These are phyloP conservation scores for Patiria miniata DNA, from an alignment of 35 echinoderm and acorn worm species.

Conservation along the genomic window DNA sequence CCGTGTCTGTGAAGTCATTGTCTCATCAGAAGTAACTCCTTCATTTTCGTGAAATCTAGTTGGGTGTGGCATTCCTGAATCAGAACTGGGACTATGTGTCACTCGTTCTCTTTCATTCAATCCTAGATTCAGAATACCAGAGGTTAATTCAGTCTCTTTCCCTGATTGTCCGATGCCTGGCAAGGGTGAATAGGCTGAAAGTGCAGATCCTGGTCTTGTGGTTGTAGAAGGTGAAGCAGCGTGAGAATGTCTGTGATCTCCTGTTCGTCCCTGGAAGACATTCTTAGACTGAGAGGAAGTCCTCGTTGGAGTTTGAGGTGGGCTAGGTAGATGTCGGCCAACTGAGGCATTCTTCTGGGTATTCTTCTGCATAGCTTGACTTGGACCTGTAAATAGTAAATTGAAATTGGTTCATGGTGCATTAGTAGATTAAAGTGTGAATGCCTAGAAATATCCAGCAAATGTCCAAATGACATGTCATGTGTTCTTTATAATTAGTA, in stretches of 20 bases:
- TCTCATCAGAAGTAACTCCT: background rate
- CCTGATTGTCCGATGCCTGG: slow-evolving; percentile 44
- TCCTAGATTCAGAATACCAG: background rate
- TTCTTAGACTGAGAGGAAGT: too few relatives aligned
- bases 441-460: too few relatives aligned
- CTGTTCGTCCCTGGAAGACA: too few relatives aligned
- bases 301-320: background rate
- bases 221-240: too few relatives aligned
- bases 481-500: too few relatives aligned
- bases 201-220: slow-evolving; percentile 39
- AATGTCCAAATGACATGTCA: too few relatives aligned
- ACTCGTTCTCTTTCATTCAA: background rate
- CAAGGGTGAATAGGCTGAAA: slow-evolving; percentile 49
- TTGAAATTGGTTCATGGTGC: background rate
- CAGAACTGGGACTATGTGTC: background rate
- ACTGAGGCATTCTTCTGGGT: background rate
- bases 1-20: background rate
- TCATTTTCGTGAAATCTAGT: background rate
- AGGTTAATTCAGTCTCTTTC: background rate
- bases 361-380: background rate
- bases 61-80: background rate
- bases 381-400: background rate
- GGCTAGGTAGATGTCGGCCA: background rate
- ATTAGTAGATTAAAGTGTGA: too few relatives aligned
- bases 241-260: too few relatives aligned